Evolutionary conservation across 2,797 vertebrate genomes (phyloP).

Genomic region (Carcharodon carcharias): DNA sequence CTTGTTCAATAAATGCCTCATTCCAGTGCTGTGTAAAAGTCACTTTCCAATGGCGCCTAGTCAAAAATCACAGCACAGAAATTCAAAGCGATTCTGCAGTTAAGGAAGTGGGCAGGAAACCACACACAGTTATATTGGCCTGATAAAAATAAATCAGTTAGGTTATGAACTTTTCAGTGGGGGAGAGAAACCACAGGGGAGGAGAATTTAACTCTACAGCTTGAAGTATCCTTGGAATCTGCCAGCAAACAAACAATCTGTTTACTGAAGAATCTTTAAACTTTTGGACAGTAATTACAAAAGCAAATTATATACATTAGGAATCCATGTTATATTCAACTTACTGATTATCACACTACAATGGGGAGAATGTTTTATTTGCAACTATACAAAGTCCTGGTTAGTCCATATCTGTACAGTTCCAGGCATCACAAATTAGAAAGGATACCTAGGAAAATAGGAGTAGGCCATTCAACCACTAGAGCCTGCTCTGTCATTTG

Average conservation of each 20-base stretch:
- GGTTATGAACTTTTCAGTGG: neutral
- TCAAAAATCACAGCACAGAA: neutral
- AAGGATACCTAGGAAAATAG: neutral
- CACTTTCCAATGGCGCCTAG: neutral
- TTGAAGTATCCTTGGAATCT: neutral
- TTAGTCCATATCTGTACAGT: neutral
- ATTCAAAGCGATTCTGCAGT: neutral
- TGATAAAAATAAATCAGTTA: neutral
- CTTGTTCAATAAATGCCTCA: neutral
- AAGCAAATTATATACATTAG: neutral
- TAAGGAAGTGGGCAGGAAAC: constrained; percentile 27
- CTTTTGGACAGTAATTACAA: neutral
- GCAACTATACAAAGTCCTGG: neutral
- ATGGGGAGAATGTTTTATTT: neutral
- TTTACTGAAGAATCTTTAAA: neutral
- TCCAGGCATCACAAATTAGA: neutral
- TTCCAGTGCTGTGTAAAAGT: neutral
- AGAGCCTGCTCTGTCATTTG: too few species aligned
- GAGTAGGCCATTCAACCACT: too few species aligned
- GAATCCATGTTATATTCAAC: neutral
- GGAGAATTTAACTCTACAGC: neutral
- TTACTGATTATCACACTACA: neutral
- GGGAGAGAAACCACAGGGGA: neutral
- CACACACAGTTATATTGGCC: constrained; percentile 1
- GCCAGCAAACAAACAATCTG: neutral